Percentiles rank a stretch among this genome's conserved stretches.
phyloP scores from a whole-genome alignment of 2,888 invertebrate genomes.

The Apodemia mormo region DNA sequence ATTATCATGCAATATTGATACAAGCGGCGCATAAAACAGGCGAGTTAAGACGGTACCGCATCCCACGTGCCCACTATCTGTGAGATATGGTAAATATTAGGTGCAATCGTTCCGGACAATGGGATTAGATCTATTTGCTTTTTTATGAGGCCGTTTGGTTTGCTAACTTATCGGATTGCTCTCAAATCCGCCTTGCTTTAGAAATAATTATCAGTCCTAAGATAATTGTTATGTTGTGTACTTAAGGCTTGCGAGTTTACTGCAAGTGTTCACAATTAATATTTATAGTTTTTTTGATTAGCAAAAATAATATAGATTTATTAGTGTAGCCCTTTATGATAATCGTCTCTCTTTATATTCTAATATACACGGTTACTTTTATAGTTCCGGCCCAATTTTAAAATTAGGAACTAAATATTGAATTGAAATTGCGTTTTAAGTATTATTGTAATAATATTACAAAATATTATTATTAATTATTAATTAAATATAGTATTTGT shows the following conservation, averaged over 20 bases:
- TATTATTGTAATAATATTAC: too few species aligned
- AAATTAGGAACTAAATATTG: too few species aligned
- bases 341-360: too few species aligned
- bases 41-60: constrained; percentile 52
- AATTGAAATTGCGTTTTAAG: too few species aligned
- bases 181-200: constrained; percentile 16
- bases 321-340: too few species aligned
- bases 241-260: background rate
- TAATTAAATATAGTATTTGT: too few species aligned
- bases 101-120: constrained; percentile 52
- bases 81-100: constrained; percentile 63
- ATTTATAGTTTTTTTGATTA: too few species aligned
- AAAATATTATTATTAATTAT: too few species aligned
- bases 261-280: background rate
- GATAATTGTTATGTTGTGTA: constrained; percentile 1
- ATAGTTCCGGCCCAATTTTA: too few species aligned
- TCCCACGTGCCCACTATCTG: constrained; percentile 60
- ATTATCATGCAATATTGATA: constrained; percentile 63
- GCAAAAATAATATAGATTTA: too few species aligned
- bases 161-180: constrained; percentile 31
- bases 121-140: constrained; percentile 59
- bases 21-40: constrained; percentile 53
- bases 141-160: constrained; percentile 58
- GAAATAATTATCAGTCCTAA: constrained; percentile 23
- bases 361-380: too few species aligned